Evolutionary conservation across 2,113 vertebrate species (phyloP).

Genomic region (Crocuta crocuta): DNA sequence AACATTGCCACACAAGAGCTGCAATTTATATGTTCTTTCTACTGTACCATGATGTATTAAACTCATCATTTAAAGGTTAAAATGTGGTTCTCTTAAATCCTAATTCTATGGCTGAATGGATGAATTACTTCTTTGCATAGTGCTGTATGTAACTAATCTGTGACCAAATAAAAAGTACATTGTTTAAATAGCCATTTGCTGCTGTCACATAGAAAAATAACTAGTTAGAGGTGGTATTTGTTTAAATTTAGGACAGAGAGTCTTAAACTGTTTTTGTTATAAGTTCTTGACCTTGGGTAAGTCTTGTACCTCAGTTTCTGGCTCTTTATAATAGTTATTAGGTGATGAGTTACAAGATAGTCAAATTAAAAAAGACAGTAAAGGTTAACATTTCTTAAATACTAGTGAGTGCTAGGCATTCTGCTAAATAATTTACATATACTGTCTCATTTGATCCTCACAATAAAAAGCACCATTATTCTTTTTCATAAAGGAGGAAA

Average conservation of each 20-base stretch:
- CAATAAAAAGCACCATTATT: neutral
- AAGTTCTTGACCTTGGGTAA: neutral
- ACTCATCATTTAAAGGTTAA: neutral
- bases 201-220: constrained; percentile 22
- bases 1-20: neutral
- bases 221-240: constrained; percentile 1
- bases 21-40: neutral
- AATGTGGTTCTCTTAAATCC: neutral
- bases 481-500: neutral
- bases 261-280: constrained; percentile 3
- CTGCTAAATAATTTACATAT: neutral
- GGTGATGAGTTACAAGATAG: neutral
- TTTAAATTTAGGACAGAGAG: neutral
- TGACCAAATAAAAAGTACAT: neutral
- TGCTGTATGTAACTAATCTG: neutral
- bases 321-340: neutral
- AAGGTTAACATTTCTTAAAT: neutral
- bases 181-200: neutral
- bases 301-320: neutral
- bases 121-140: neutral
- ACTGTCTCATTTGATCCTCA: neutral
- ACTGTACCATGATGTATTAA: neutral
- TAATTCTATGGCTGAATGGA: neutral
- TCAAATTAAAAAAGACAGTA: neutral
- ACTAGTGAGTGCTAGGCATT: neutral